Evolutionary conservation across 2,888 invertebrate genomes (phyloP).

Genomic region (Aphrophora alni): DNA sequence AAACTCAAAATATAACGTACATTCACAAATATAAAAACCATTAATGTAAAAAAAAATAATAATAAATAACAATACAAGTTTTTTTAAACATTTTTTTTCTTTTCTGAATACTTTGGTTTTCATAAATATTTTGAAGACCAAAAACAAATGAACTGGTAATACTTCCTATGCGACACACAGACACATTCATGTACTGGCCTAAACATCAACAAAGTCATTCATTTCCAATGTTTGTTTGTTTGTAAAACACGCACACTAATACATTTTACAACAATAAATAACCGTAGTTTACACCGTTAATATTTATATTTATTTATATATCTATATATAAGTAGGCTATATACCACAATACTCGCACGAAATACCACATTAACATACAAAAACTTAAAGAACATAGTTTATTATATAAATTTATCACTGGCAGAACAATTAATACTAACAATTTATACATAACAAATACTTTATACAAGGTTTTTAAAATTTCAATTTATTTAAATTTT

Average conservation of each 20-base stretch:
- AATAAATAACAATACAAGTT: background rate
- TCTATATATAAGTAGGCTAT: background rate
- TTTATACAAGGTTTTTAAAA: background rate
- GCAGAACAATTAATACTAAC: background rate
- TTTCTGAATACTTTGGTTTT: background rate
- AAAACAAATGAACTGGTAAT: background rate
- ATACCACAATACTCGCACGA: background rate
- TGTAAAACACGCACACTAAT: background rate
- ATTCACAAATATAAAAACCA: background rate
- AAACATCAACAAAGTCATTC: background rate
- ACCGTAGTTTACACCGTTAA: background rate
- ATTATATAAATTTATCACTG: background rate
- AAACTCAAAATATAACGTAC: background rate
- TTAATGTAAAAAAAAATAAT: background rate
- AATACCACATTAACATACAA: background rate
- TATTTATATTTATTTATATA: background rate
- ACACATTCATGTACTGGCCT: background rate
- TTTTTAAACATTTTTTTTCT: background rate
- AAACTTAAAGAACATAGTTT: background rate
- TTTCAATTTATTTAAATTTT: background rate
- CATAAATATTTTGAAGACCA: background rate
- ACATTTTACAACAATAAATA: background rate
- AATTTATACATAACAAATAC: background rate
- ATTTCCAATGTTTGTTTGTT: background rate
- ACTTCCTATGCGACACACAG: background rate